A percentile compares a stretch with the other conserved stretches of the same genome.
These are phyloP conservation scores for Micromussa lordhowensis DNA, from an alignment of 92 coral and sea anemone genomes.

Conservation along the genomic window DNA sequence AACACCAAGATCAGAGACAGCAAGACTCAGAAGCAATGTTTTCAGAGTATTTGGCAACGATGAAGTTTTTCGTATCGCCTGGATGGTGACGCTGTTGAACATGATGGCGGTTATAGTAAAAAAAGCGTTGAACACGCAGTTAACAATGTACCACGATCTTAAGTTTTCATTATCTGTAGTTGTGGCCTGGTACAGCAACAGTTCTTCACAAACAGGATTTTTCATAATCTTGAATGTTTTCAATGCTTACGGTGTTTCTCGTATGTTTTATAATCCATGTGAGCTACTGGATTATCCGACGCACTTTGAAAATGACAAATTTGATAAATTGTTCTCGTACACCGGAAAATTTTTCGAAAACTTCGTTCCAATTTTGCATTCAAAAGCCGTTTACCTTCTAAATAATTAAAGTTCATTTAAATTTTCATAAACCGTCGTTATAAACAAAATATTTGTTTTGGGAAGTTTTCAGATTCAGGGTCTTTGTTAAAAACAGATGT, in stretches of 20 bases:
- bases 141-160: too few species aligned
- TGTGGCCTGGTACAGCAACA: not conserved
- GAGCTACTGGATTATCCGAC: not conserved
- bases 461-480: not conserved
- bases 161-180: not conserved
- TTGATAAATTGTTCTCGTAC: not conserved
- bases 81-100: too few species aligned
- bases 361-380: not conserved
- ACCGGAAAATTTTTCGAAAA: too few species aligned
- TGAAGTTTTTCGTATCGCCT: too few species aligned
- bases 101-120: too few species aligned
- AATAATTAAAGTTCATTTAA: too few species aligned
- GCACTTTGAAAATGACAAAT: not conserved
- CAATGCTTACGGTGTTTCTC: not conserved
- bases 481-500: not conserved
- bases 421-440: not conserved
- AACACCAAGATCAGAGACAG: too few species aligned
- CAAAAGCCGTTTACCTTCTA: not conserved
- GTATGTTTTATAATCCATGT: not conserved
- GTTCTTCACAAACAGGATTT: not conserved
- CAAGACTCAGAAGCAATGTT: too few species aligned
- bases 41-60: too few species aligned
- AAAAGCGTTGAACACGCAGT: too few species aligned
- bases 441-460: not conserved
- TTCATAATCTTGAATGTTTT: not conserved